Conservation (phyloP, 2,888 invertebrate species). For the Prostheceraeus crozeri region DNA sequence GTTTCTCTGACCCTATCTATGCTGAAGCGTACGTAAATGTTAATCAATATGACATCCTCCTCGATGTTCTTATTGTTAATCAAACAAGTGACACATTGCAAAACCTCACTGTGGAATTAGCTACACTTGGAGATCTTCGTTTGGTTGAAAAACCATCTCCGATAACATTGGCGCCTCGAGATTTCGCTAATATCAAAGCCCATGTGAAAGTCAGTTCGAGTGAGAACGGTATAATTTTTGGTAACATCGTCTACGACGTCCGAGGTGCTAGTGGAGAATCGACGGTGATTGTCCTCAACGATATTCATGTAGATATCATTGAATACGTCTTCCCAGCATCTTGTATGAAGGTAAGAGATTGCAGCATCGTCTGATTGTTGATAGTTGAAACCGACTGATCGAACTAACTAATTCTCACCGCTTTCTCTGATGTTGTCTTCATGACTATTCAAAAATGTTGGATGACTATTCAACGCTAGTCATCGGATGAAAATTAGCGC, state of each 20-base stretch:
- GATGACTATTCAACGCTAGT: too few relatives aligned
- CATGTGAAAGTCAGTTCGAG: slow-evolving; percentile 92
- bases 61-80: slow-evolving; percentile 87
- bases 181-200: slow-evolving; percentile 95
- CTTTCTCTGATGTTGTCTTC: too few relatives aligned
- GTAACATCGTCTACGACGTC: slow-evolving; percentile 91
- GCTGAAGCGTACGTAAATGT: slow-evolving; percentile 99
- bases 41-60: slow-evolving; percentile 78
- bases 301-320: slow-evolving; percentile 99
- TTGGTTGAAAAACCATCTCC: slow-evolving; percentile 93
- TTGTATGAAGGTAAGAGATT: too few relatives aligned
- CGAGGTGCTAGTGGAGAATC: slow-evolving; percentile 81
- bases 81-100: slow-evolving; percentile 93
- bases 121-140: slow-evolving; percentile 76
- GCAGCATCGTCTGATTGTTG: too few relatives aligned
- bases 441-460: too few relatives aligned
- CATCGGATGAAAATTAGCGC: too few relatives aligned
- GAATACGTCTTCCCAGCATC: slow-evolving; percentile 74
- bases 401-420: too few relatives aligned
- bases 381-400: too few relatives aligned
- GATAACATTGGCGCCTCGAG: slow-evolving; percentile 86
- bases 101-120: slow-evolving; percentile 91
- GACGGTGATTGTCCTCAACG: slow-evolving; percentile 94
- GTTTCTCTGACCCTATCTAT: slow-evolving; percentile 98
- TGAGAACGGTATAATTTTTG: slow-evolving; percentile 98